These are phyloP conservation scores for Falcunculus frontatus DNA, from an alignment of 2,113 vertebrate genomes.

Conservation along the genomic window DNA sequence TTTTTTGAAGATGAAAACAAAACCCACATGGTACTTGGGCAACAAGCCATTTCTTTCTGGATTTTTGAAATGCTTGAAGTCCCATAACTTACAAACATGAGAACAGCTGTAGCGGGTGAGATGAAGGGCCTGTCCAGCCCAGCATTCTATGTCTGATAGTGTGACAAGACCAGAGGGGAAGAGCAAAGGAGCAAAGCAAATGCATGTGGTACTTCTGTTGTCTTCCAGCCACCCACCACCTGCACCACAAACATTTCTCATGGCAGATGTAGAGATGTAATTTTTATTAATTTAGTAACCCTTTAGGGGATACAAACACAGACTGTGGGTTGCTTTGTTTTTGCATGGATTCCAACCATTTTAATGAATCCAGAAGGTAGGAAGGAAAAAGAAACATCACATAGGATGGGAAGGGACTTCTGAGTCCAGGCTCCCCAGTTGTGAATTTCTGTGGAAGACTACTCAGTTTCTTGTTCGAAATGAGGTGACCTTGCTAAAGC, in stretches of 20 bases:
- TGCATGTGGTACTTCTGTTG: neutral
- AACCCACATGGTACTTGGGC: neutral
- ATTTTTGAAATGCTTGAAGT: slow-evolving; percentile 12
- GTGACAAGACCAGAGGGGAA: neutral
- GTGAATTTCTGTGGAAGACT: neutral
- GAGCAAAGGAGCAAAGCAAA: neutral
- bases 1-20: slow-evolving; percentile 25
- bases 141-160: neutral
- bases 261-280: neutral
- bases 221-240: neutral
- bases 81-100: neutral
- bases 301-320: neutral
- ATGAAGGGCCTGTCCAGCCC: neutral
- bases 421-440: neutral
- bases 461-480: neutral
- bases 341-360: accelerated
- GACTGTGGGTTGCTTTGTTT: neutral
- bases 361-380: neutral
- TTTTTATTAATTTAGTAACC: neutral
- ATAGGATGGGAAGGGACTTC: neutral
- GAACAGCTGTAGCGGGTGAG: neutral
- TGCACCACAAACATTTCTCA: neutral
- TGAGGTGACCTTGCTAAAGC: neutral
- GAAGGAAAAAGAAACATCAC: neutral
- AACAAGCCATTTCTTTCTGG: neutral